These are phyloP conservation scores for Leptodactylus fallax DNA, from an alignment of 2,797 vertebrate genomes.

Conservation along the genomic window DNA sequence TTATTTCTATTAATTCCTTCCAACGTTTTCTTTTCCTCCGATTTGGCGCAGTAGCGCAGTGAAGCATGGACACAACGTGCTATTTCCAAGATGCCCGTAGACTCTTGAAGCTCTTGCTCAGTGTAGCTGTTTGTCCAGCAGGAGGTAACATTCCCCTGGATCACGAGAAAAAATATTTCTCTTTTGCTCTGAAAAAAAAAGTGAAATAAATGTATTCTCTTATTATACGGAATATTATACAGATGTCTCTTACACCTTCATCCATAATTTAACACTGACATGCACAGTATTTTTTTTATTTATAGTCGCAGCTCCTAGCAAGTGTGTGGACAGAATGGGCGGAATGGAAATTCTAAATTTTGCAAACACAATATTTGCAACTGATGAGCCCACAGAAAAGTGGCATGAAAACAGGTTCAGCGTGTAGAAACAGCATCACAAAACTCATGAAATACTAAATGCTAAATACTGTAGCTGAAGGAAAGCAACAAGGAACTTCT, in stretches of 20 bases:
- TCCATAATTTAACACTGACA: not conserved
- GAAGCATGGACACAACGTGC: conserved; percentile 17
- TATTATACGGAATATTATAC: not conserved
- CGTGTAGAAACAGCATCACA: not conserved
- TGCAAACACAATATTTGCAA: conserved; percentile 21
- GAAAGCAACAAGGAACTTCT: not conserved
- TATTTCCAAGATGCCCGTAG: not conserved
- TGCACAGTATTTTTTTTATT: not conserved
- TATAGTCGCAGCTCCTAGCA: not conserved
- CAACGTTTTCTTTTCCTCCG: conserved; percentile 11
- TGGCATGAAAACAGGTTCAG: not conserved
- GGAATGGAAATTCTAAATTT: conserved; percentile 27
- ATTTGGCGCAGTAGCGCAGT: not conserved
- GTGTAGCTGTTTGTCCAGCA: conserved; percentile 26
- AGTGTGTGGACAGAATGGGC: not conserved
- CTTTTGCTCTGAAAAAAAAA: not conserved
- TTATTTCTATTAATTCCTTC: conserved; percentile 13
- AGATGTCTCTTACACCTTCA: not conserved
- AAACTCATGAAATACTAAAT: not conserved
- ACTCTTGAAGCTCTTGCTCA: not conserved
- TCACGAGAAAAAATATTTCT: conserved; percentile 29
- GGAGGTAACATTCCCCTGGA: conserved; percentile 1
- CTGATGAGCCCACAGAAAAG: not conserved
- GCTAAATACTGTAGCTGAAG: not conserved
- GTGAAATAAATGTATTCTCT: not conserved